Evolutionary conservation across 2,888 invertebrate genomes (phyloP).

Genomic region (Acleris sparsana): DNA sequence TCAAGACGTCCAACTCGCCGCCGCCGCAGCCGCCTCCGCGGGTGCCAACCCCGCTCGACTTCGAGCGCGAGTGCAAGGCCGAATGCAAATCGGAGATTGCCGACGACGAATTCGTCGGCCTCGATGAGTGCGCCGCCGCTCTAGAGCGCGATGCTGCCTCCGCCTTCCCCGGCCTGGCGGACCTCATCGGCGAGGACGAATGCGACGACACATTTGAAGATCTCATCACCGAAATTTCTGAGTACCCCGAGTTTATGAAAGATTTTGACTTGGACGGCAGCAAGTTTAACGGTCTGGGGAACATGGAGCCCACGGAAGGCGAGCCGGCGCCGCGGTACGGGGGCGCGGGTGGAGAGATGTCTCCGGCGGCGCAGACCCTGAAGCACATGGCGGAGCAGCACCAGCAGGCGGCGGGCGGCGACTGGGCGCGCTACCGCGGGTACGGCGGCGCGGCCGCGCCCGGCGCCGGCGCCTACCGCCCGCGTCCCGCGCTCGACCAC

Average conservation of each 20-base stretch:
- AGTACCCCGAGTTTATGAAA: conserved; percentile 92
- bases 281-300: conserved; percentile 63
- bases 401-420: conserved; percentile 88
- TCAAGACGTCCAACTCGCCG: conserved; percentile 73
- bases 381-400: conserved; percentile 99
- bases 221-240: conserved; percentile 93
- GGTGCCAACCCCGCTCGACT: conserved; percentile 91
- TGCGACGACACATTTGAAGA: conserved; percentile 93
- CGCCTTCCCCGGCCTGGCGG: conserved; percentile 90
- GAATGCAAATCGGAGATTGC: conserved; percentile 92
- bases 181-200: conserved; percentile 92
- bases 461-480: conserved; percentile 78
- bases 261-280: conserved; percentile 87
- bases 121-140: conserved; percentile 92
- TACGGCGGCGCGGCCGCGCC: conserved; percentile 76
- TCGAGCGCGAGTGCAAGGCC: conserved; percentile 89
- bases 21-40: conserved; percentile 78
- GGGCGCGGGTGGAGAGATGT: conserved; percentile 86
- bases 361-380: conserved; percentile 96
- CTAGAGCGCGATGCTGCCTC: conserved; percentile 92
- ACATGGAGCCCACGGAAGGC: conserved; percentile 76
- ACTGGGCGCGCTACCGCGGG: conserved; percentile 80
- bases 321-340: conserved; percentile 76
- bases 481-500: conserved; percentile 76
- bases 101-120: conserved; percentile 93